Evolutionary conservation across 2,797 vertebrate species (phyloP).

Genomic region (Amniataba percoides): DNA sequence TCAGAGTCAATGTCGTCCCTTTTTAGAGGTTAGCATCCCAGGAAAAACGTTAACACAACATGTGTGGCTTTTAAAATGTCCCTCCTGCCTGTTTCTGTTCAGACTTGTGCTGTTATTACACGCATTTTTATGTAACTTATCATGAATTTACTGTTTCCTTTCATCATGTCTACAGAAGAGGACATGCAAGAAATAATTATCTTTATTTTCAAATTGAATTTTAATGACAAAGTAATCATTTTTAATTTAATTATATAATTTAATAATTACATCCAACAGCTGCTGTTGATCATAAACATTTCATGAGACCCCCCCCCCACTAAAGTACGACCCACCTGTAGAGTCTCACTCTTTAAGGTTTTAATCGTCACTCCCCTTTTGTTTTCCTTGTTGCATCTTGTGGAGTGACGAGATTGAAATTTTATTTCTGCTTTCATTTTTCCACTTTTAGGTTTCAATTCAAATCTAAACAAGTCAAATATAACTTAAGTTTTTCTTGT

Average conservation of each 20-base stretch:
- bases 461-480: neutral
- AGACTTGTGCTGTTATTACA: neutral
- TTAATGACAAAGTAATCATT: no score
- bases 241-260: no score
- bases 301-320: neutral
- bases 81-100: neutral
- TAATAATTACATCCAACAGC: no score
- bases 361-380: neutral
- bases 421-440: neutral
- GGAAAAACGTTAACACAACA: neutral
- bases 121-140: neutral
- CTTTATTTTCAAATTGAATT: no score
- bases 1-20: neutral
- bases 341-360: neutral
- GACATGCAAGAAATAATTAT: conserved; percentile 32
- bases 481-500: neutral
- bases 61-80: neutral
- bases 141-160: conserved; percentile 19
- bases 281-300: neutral
- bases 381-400: neutral
- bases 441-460: neutral
- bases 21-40: neutral
- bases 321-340: neutral
- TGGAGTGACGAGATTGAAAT: neutral
- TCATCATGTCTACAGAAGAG: conserved; percentile 14